A percentile compares a stretch with the other conserved stretches of the same genome.
Evolutionary conservation across 2,888 invertebrate genomes (phyloP).

Genomic region (Eupithecia inturbata): DNA sequence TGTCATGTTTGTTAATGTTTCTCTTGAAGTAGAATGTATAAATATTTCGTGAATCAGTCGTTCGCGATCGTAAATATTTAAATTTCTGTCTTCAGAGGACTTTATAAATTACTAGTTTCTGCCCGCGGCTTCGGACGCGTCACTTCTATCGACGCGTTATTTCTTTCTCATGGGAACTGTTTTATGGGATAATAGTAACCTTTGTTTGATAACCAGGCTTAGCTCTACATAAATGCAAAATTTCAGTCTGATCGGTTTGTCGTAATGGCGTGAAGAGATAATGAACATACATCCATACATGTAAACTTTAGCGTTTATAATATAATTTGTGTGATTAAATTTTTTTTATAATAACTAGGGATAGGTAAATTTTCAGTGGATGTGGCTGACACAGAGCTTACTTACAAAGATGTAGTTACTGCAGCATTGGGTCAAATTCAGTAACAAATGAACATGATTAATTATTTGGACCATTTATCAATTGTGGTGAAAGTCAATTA

Average conservation of each 20-base stretch:
- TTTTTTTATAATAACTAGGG: not conserved
- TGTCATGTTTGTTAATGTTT: conserved; percentile 13
- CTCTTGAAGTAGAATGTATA: conserved; percentile 15
- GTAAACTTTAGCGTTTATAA: too few relatives aligned
- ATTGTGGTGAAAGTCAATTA: not conserved
- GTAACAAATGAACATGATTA: not conserved
- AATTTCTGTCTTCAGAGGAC: conserved; percentile 12
- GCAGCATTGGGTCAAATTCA: not conserved
- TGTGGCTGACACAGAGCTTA: not conserved
- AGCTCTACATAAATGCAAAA: too few relatives aligned
- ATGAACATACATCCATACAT: too few relatives aligned
- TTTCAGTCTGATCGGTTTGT: too few relatives aligned
- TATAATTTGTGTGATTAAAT: too few relatives aligned
- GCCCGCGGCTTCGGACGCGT: too few relatives aligned
- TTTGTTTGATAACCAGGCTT: too few relatives aligned
- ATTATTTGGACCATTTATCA: not conserved
- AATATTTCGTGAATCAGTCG: conserved; percentile 12
- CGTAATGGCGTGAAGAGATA: too few relatives aligned
- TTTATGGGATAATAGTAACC: too few relatives aligned
- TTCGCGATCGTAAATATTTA: conserved; percentile 14
- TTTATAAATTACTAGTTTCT: conserved; percentile 16
- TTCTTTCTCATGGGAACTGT: too few relatives aligned
- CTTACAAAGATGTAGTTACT: not conserved
- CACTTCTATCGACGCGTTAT: too few relatives aligned
- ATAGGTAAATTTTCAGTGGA: not conserved